A percentile compares a stretch with the other conserved stretches of the same genome.
These are phyloP conservation scores for Agrotis segetum DNA, from an alignment of 2,888 invertebrate species.

Conservation along the genomic window DNA sequence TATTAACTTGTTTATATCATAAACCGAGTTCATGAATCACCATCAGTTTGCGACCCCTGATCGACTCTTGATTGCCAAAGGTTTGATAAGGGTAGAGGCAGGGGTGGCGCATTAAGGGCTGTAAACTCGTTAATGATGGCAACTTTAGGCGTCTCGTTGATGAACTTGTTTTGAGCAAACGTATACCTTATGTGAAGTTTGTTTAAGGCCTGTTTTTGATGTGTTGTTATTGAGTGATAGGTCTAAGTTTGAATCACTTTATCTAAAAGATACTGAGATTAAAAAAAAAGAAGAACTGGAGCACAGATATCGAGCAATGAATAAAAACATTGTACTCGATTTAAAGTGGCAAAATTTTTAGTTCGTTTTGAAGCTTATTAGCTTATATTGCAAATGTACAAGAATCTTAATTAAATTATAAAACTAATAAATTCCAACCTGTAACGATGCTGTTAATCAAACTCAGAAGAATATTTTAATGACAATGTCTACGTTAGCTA, in stretches of 20 bases:
- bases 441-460: background rate
- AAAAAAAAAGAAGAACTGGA: background rate
- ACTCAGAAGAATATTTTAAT: no score
- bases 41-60: conserved; percentile 51
- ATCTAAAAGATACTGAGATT: background rate
- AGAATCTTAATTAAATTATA: no score
- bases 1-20: conserved; percentile 21
- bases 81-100: conserved; percentile 42
- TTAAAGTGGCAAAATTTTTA: no score
- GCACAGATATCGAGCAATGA: no score
- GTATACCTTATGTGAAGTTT: conserved; percentile 21
- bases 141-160: conserved; percentile 44
- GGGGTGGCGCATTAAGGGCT: conserved; percentile 36
- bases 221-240: background rate
- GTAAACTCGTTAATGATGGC: conserved; percentile 58
- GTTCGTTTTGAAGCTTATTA: no score
- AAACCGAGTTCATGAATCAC: conserved; percentile 35
- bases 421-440: no score
- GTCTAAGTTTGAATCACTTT: background rate
- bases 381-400: no score
- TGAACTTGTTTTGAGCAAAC: conserved; percentile 32
- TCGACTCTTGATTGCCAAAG: conserved; percentile 55
- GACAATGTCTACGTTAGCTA: no score
- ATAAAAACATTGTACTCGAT: no score
- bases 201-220: conserved; percentile 11